These are phyloP conservation scores for Saccopteryx leptura DNA, from an alignment of 2,113 vertebrate species.

Conservation along the genomic window DNA sequence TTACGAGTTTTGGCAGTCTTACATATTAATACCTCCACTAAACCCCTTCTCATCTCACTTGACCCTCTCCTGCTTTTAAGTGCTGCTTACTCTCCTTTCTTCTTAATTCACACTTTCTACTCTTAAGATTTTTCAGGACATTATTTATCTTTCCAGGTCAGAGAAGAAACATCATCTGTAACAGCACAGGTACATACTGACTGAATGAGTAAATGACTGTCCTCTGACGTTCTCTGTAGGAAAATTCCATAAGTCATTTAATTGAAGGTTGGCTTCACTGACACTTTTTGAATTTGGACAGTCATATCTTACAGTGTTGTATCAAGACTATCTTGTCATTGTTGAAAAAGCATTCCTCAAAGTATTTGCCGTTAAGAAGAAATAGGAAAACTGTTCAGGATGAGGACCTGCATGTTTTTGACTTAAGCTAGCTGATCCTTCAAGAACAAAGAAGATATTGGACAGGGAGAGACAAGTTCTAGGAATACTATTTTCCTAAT, in stretches of 20 bases:
- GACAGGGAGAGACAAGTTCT: neutral
- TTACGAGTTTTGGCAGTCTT: neutral
- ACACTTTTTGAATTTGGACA: neutral
- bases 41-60: neutral
- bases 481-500: neutral
- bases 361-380: neutral
- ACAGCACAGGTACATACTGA: neutral
- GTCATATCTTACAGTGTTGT: neutral
- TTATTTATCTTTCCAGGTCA: conserved; percentile 10
- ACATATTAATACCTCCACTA: neutral
- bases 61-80: neutral
- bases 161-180: neutral
- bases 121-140: neutral
- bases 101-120: neutral
- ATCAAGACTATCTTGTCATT: neutral
- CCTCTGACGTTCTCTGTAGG: neutral
- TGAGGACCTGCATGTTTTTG: neutral
- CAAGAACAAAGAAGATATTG: neutral
- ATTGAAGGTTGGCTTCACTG: neutral
- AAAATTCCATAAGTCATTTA: neutral
- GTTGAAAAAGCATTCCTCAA: neutral
- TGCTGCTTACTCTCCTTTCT: neutral
- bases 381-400: neutral
- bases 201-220: neutral
- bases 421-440: neutral